A percentile compares a stretch with the other conserved stretches of the same genome.
These are phyloP conservation scores for Acronicta leporina DNA, from an alignment of 2,888 invertebrate genomes.

Conservation along the genomic window DNA sequence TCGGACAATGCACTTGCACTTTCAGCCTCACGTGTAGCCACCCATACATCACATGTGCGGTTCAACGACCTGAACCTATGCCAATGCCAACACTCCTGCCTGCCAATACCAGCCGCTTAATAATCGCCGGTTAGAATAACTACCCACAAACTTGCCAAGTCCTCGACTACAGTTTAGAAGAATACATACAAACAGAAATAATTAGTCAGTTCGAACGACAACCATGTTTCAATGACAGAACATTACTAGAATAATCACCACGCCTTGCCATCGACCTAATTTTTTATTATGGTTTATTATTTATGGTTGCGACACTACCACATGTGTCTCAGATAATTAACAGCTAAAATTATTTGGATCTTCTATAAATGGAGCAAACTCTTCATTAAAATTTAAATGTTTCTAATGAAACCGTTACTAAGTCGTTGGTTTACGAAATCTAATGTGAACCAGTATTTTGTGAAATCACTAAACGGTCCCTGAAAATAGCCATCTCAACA, in stretches of 20 bases:
- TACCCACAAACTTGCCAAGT: slow-evolving; percentile 12
- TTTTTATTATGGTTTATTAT: slow-evolving; percentile 39
- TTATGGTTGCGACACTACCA: slow-evolving; percentile 33
- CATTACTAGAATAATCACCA: slow-evolving; percentile 18
- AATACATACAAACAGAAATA: slow-evolving; percentile 8
- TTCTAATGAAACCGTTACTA: too few relatives aligned
- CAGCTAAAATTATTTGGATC: slow-evolving; percentile 3
- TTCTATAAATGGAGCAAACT: slow-evolving; percentile 4
- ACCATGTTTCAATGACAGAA: slow-evolving; percentile 8
- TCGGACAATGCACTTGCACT: slow-evolving; percentile 73
- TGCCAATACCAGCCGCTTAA: slow-evolving; percentile 68
- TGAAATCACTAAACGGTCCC: slow-evolving; percentile 49
- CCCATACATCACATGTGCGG: slow-evolving; percentile 64
- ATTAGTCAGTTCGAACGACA: not conserved
- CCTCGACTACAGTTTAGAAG: slow-evolving; percentile 14
- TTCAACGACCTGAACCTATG: slow-evolving; percentile 81
- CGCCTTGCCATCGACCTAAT: slow-evolving; percentile 34
- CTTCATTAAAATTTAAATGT: not conserved
- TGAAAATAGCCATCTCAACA: slow-evolving; percentile 59
- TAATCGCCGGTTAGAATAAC: slow-evolving; percentile 30
- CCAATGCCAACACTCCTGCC: slow-evolving; percentile 78
- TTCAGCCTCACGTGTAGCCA: slow-evolving; percentile 60
- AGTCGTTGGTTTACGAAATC: too few relatives aligned
- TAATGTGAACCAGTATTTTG: slow-evolving; percentile 48
- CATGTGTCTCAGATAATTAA: not conserved